Conservation (phyloP, 2,113 vertebrate genomes). For the Sander lucioperca region DNA sequence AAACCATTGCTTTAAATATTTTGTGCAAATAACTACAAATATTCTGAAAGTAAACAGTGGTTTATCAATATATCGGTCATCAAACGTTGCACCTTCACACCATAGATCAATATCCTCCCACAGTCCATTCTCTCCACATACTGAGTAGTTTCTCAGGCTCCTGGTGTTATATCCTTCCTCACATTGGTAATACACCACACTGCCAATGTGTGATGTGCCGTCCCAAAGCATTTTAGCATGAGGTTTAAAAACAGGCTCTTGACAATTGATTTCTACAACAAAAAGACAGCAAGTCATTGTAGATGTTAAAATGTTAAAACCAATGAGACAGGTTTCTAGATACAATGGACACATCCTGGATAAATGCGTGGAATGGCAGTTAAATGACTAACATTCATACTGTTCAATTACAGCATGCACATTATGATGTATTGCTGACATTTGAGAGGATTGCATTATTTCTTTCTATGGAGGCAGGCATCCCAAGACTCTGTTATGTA, state of each 20-base stretch:
- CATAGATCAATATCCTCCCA: conserved; percentile 78
- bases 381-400: background rate
- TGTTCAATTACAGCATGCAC: background rate
- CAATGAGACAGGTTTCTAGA: background rate
- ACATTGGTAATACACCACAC: conserved; percentile 73
- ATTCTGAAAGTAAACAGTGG: background rate
- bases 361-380: background rate
- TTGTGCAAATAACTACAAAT: background rate
- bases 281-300: conserved; percentile 43
- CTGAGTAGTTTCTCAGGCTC: conserved; percentile 63
- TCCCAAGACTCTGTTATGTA: background rate
- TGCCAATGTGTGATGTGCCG: conserved; percentile 54
- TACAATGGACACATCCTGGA: too few species aligned
- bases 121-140: conserved; percentile 73
- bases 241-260: conserved; percentile 61
- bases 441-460: background rate
- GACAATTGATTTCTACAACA: conserved; percentile 76
- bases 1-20: background rate
- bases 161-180: conserved; percentile 64
- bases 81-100: conserved; percentile 81
- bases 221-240: conserved; percentile 65
- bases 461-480: background rate
- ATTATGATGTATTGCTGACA: background rate
- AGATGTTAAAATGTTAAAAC: background rate
- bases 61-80: background rate